A percentile compares a stretch with the other conserved stretches of the same genome.
Evolutionary conservation across 1,140 invertebrate species (phyloP).

Genomic region (Brachionus rubens): DNA sequence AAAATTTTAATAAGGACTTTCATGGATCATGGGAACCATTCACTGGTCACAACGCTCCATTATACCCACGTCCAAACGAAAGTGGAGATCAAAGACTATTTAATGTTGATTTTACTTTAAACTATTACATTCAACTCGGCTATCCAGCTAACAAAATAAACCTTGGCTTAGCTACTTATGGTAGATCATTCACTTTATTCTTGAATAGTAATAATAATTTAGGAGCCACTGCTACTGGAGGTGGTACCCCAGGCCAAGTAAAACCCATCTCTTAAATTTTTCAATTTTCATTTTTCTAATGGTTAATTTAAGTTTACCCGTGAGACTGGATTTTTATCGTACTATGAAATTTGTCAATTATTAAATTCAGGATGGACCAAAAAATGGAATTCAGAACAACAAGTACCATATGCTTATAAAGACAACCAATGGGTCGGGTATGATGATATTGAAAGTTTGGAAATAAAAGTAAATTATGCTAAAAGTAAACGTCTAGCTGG

Average conservation of each 20-base stretch:
- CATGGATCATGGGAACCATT: conserved; percentile 41
- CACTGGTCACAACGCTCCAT: conserved; percentile 31
- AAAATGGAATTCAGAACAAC: conserved; percentile 30
- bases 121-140: conserved; percentile 71
- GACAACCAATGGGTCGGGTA: conserved; percentile 92
- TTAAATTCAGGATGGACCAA: background rate
- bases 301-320: conserved; percentile 69
- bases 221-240: conserved; percentile 71
- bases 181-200: conserved; percentile 74
- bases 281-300: conserved; percentile 73
- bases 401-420: conserved; percentile 72
- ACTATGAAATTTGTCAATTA: conserved; percentile 69
- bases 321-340: conserved; percentile 86
- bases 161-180: conserved; percentile 81
- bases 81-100: background rate
- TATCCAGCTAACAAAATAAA: conserved; percentile 75
- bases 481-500: conserved; percentile 19
- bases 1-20: conserved; percentile 18
- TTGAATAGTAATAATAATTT: conserved; percentile 75
- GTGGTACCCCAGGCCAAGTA: conserved; percentile 74
- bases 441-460: conserved; percentile 67
- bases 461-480: conserved; percentile 48
- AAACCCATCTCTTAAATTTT: conserved; percentile 83
- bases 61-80: conserved; percentile 40
- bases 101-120: conserved; percentile 52